Evolutionary conservation across 2,113 vertebrate species (phyloP), one percentile per base, ranked within the genome.

Genomic region (Erythrocercus mccallii): DNA sequence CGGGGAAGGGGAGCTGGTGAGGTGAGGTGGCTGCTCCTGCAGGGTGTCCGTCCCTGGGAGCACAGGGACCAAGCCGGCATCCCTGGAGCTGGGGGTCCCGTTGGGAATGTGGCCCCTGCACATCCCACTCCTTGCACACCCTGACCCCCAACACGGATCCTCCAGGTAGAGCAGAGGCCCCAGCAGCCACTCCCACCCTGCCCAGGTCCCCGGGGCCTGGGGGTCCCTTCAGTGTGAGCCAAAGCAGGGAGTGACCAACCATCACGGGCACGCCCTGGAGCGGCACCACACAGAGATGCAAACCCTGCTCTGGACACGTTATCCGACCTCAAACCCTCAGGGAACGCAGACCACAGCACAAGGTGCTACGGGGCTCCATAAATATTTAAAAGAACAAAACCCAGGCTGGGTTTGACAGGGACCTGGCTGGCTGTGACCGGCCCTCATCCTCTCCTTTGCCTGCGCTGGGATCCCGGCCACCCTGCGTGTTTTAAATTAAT

Each of bases 271-370:
- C 58, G 56, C 72, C 62, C 37, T 14, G 35, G 53, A 81, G 86
- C 1, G 64, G 76, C 40, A 38, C 38, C 96, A 89, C 53, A 6
- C 83, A 60, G 93, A 71, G 92, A 84, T 73, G 80, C 60, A 84
- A 95, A 89, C 85, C 86, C 86, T 65, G 71, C 96, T 92, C 94
- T 64, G 89, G 93, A 65, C 38, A 50, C 68, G 88, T 86, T 69
- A 96, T 95, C 95, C 62, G 60, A 44, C 54, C 92, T 81, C 86
- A 92, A 91, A 96, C 70, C 96, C 96, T 51, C 58, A 7, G 94
- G 97, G 83, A 84, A 54, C 11, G 2, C 22, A 45, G 35, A 33
- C 71, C 45, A 48, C 4, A 35, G 60, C 82, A 58, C 62, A 30
- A 42, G 79, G 79, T 64, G 15, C 86, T 37, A 12, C 61, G 37